Evolutionary conservation across 92 coral and sea anemone species (phyloP).

Genomic region (Umimayanthus kanabou): DNA sequence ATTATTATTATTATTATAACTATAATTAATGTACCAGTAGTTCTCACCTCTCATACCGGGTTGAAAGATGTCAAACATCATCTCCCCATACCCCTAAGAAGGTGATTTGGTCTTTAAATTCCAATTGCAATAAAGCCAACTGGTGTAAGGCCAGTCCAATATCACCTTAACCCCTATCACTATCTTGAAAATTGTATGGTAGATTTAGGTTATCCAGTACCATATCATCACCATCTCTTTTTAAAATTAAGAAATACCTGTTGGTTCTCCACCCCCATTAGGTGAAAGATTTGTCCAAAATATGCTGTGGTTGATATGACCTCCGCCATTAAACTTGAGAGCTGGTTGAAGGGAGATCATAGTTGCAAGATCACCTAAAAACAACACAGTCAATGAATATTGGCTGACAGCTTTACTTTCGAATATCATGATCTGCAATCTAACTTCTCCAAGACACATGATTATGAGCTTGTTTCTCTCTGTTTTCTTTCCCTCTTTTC

Average conservation of each 20-base stretch:
- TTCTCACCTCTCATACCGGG: too few species aligned
- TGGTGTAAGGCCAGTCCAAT: too few species aligned
- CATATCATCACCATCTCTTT: background rate
- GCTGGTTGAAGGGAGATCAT: conserved; percentile 91
- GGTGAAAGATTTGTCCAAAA: conserved; percentile 98
- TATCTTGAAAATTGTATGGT: background rate
- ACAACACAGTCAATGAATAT: background rate
- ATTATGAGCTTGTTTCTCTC: too few species aligned
- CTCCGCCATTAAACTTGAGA: conserved; percentile 95
- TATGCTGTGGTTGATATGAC: conserved; percentile 85
- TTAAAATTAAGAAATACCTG: conserved; percentile 55
- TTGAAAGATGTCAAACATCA: too few species aligned
- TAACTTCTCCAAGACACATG: too few species aligned
- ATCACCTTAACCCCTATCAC: too few species aligned
- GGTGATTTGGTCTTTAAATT: too few species aligned
- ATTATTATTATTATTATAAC: too few species aligned
- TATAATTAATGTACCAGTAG: too few species aligned
- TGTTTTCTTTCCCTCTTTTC: too few species aligned
- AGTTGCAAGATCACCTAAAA: conserved; percentile 70
- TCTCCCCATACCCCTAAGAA: too few species aligned
- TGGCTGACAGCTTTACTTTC: background rate
- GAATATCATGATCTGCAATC: background rate
- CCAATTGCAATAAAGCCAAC: too few species aligned
- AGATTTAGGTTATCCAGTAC: background rate
- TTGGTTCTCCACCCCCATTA: conserved; percentile 91